phyloP scores from a whole-genome alignment of 2,113 vertebrate genomes.

The Anarrhichthys ocellatus region DNA sequence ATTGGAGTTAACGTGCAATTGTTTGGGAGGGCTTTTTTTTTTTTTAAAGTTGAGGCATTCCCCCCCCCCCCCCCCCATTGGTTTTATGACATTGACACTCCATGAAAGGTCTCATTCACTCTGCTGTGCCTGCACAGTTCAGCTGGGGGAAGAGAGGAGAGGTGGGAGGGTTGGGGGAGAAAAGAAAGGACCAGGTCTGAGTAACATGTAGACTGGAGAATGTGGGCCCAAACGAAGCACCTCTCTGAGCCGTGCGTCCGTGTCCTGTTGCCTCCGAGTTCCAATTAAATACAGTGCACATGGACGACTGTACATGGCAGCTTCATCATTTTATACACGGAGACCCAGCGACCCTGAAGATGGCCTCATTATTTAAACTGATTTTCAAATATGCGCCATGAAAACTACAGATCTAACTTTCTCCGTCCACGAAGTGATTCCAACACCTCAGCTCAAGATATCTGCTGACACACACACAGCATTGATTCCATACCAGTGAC shows the following conservation, averaged over 20 bases:
- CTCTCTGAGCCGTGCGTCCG: neutral
- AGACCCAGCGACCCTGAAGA: neutral
- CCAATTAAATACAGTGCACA: neutral
- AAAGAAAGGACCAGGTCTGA: slow-evolving; percentile 1
- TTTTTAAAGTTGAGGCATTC: slow-evolving; percentile 9
- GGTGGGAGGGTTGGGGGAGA: neutral
- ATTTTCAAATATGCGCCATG: neutral
- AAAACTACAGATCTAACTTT: neutral
- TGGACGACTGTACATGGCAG: neutral
- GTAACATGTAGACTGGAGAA: neutral
- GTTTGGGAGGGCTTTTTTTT: slow-evolving; percentile 10
- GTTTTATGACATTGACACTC: slow-evolving; percentile 50
- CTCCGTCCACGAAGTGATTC: neutral
- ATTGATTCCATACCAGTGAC: neutral
- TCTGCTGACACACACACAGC: neutral
- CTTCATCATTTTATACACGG: neutral
- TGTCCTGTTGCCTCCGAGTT: neutral
- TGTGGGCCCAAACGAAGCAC: neutral
- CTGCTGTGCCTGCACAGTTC: slow-evolving; percentile 33
- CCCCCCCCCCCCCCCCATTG: neutral
- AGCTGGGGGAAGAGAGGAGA: slow-evolving; percentile 40
- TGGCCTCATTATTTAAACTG: neutral
- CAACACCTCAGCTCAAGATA: neutral
- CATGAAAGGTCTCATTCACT: slow-evolving; percentile 66
- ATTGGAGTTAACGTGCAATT: slow-evolving; percentile 15